Conservation (phyloP, 2,797 vertebrate species). For the Hoplostethus mediterraneus region DNA sequence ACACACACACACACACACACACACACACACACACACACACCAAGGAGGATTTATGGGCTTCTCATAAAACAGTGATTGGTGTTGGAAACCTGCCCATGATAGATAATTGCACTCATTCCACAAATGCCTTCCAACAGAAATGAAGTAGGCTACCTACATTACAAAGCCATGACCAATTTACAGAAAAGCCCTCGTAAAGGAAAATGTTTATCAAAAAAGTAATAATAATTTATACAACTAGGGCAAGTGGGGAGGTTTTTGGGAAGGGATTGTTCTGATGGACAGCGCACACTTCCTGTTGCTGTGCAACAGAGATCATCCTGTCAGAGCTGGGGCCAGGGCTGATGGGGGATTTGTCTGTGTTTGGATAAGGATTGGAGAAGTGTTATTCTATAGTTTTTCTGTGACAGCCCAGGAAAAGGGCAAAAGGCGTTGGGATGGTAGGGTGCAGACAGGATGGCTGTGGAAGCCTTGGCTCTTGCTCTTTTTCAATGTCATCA, state of each 20-base stretch:
- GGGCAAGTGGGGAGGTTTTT: conserved; percentile 73
- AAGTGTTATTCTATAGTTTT: conserved; percentile 84
- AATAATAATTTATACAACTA: conserved; percentile 73
- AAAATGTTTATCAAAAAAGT: conserved; percentile 73
- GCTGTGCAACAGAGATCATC: conserved; percentile 80
- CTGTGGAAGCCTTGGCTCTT: conserved; percentile 63
- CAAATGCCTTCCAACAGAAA: conserved; percentile 62
- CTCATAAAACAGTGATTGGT: conserved; percentile 66
- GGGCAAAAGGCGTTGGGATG: conserved; percentile 72
- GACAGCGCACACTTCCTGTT: conserved; percentile 82
- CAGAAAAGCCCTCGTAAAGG: conserved; percentile 48
- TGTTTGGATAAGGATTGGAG: conserved; percentile 86
- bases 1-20: conserved; percentile 9
- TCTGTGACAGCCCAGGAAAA: conserved; percentile 80
- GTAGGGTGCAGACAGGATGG: conserved; percentile 79
- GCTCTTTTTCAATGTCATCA: conserved; percentile 79
- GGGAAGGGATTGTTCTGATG: conserved; percentile 72
- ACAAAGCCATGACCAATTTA: conserved; percentile 58
- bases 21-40: conserved; percentile 16
- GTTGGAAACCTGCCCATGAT: conserved; percentile 67
- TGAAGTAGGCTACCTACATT: conserved; percentile 60
- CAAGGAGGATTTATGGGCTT: conserved; percentile 61
- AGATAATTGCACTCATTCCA: conserved; percentile 69
- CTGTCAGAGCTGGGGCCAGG: conserved; percentile 78
- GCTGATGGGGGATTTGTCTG: conserved; percentile 82